Conservation (phyloP, 2,113 vertebrate genomes). For the Cavia aperea region DNA sequence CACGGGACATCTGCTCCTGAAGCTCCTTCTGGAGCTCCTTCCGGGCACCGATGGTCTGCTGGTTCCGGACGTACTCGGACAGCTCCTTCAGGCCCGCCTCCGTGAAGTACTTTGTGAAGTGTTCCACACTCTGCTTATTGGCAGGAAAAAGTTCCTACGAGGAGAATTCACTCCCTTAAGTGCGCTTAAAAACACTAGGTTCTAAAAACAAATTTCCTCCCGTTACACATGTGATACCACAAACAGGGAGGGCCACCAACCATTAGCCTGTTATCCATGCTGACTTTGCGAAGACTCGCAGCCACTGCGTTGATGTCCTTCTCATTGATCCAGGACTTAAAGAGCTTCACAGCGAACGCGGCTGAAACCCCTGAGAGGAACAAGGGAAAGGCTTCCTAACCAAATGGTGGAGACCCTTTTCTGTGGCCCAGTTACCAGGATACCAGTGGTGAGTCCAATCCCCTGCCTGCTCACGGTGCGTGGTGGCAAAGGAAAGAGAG, state of each 20-base stretch:
- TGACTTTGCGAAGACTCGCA: slow-evolving; percentile 92
- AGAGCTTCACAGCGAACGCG: slow-evolving; percentile 98
- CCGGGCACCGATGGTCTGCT: slow-evolving; percentile 94
- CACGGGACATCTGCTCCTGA: slow-evolving; percentile 93
- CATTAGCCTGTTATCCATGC: slow-evolving; percentile 99
- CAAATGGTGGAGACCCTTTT: neutral
- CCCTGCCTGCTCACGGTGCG: neutral
- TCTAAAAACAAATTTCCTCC: neutral
- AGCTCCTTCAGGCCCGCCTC: slow-evolving; percentile 97
- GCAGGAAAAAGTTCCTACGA: slow-evolving; percentile 96
- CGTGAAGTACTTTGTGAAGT: slow-evolving; percentile 98
- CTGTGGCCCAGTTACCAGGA: neutral
- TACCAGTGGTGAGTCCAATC: neutral
- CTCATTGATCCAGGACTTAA: slow-evolving; percentile 98
- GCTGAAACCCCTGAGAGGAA: slow-evolving; percentile 89
- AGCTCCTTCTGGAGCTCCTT: slow-evolving; percentile 98
- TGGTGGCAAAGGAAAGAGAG: neutral
- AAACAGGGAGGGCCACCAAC: slow-evolving; percentile 72
- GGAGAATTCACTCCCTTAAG: slow-evolving; percentile 21
- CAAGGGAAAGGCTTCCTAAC: neutral
- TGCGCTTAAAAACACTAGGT: neutral
- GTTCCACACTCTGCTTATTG: slow-evolving; percentile 97
- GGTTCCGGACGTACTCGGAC: slow-evolving; percentile 95
- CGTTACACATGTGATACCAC: neutral
- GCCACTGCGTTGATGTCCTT: slow-evolving; percentile 98